A percentile compares a stretch with the other conserved stretches of the same genome.
These are phyloP conservation scores for Echinops telfairi DNA, from an alignment of 2,113 vertebrate species.

Conservation along the genomic window DNA sequence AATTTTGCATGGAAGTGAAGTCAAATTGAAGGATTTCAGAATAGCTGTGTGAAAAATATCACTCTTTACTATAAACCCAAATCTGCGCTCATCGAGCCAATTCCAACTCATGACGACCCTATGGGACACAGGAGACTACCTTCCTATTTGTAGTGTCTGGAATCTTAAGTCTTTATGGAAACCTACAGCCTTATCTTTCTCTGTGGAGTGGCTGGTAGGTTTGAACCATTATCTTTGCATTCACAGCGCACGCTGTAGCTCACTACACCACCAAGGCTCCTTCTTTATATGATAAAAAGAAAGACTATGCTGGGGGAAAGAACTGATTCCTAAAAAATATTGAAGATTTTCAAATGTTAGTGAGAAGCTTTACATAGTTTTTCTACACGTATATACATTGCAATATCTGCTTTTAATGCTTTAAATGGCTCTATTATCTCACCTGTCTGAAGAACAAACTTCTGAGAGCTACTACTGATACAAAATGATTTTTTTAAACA, in stretches of 20 bases:
- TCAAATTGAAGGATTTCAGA: not conserved
- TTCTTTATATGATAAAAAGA: not conserved
- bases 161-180: no score
- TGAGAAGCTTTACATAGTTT: not conserved
- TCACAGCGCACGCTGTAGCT: no score
- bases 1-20: not conserved
- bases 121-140: no score
- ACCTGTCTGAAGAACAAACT: not conserved
- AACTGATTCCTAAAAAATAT: constrained; percentile 34
- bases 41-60: not conserved
- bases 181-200: no score
- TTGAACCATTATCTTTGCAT: no score
- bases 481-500: not conserved
- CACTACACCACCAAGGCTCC: no score
- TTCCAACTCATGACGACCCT: no score
- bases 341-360: not conserved
- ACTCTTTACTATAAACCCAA: not conserved
- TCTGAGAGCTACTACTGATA: not conserved
- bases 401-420: not conserved
- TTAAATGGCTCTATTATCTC: no score
- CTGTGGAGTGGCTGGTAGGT: no score
- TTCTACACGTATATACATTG: not conserved
- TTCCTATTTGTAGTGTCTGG: no score
- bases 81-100: no score
- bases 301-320: not conserved